Percentiles rank a stretch among this genome's conserved stretches.
Conservation (phyloP, 2,797 vertebrate species). For the Chiroxiphia lanceolata region DNA sequence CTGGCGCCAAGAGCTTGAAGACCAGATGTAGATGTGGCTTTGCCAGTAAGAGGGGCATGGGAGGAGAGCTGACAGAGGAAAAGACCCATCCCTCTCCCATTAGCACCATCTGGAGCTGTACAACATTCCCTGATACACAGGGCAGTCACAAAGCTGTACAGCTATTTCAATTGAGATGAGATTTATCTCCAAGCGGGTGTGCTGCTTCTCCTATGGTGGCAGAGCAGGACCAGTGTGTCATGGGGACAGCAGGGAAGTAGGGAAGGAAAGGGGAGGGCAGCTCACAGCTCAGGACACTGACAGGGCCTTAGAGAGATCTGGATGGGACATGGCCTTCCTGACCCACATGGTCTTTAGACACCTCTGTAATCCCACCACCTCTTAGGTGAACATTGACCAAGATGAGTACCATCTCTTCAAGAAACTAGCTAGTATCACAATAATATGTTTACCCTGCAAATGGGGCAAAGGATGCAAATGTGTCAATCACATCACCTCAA, state of each 20-base stretch:
- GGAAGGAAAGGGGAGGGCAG: background rate
- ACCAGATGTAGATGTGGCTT: background rate
- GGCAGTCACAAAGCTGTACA: background rate
- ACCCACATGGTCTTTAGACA: background rate
- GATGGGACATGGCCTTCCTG: background rate
- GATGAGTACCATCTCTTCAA: background rate
- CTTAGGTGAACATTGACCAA: background rate
- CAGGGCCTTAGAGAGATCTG: background rate
- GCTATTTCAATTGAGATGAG: fast-evolving
- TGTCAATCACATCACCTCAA: background rate
- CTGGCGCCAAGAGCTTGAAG: background rate
- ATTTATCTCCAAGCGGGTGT: background rate
- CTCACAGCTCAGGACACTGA: background rate
- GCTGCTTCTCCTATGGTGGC: background rate
- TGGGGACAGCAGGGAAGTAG: background rate
- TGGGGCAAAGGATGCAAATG: background rate
- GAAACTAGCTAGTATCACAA: background rate
- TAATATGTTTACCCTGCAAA: fast-evolving
- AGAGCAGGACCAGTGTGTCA: background rate
- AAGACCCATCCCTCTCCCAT: background rate
- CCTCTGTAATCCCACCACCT: background rate
- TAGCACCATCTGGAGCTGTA: fast-evolving
- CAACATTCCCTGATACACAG: fast-evolving
- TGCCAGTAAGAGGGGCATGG: background rate
- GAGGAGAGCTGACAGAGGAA: background rate